Evolutionary conservation across 2,113 vertebrate genomes (phyloP), one percentile per base, ranked within the genome.

Genomic region (Thalassarche chlororhynchos): DNA sequence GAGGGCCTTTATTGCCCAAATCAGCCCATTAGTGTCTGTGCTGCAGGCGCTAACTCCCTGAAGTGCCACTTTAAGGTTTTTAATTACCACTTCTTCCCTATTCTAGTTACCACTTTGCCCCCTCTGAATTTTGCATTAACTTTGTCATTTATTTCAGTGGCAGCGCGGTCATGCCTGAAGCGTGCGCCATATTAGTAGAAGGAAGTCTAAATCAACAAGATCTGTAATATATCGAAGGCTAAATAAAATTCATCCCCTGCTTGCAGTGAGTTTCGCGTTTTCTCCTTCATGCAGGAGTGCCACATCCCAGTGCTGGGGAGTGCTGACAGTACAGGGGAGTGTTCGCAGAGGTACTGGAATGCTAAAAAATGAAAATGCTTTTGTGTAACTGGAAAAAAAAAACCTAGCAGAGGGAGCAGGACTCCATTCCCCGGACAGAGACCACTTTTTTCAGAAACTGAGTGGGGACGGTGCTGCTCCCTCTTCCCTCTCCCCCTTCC

Each of bases 111-210:
- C 0, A 1, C 12, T 60, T 52, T 44, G 21, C 52, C 34, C 15
- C 10, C 12, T 84, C 6, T 38, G 47, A 55, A 71, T 60, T 88
- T 79, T 68, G 17, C 20, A 4, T 75, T 52, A 31, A 46, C 14
- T 66, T 85, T 3, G 5, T 47, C 10, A 26, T 6, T 34, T 16
- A 36, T 88, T 55, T 85, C 46, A 20, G 2, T 66, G 64, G 11
- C 1, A 0, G 13, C 7, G 49, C 1, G 1, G 21, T 42, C n/a
- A 8, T 55, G 31, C n/a, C n/a, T 86, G 75, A 80, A 68, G 18
- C 3, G 0, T 21, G 44, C 2, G 4, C n/a, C 10, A 0, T 23
- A 17, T 36, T n/a, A 5, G 5, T 42, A 7, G 25, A 40, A 79
- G 24, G 61, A 88, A 52, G 14, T 24, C 20, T 57, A 44, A 83